Conservation (phyloP, 2,797 vertebrate genomes). For the Scyliorhinus canicula region DNA sequence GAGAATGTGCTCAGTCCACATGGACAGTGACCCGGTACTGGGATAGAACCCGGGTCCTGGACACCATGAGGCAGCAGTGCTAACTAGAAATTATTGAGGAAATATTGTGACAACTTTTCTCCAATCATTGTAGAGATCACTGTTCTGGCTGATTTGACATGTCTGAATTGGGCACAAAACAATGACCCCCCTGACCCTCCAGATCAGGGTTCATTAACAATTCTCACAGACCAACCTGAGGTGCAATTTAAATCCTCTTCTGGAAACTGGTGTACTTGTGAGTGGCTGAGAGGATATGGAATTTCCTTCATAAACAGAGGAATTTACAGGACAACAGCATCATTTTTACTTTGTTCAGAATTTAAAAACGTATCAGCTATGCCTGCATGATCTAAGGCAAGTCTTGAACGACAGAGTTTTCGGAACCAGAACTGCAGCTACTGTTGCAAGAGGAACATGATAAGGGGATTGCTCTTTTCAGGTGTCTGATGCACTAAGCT, state of each 20-base stretch:
- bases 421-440: not conserved
- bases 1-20: too few species aligned
- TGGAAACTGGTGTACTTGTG: not conserved
- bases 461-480: not conserved
- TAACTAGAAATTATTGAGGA: not conserved
- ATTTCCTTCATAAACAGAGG: not conserved
- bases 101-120: not conserved
- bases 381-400: not conserved
- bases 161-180: not conserved
- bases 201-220: not conserved
- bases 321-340: not conserved
- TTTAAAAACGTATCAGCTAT: not conserved
- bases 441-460: not conserved
- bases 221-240: not conserved
- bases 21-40: too few species aligned
- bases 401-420: not conserved
- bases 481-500: not conserved
- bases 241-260: not conserved
- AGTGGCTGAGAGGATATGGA: not conserved
- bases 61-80: too few species aligned
- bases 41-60: too few species aligned
- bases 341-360: not conserved
- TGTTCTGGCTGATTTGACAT: not conserved
- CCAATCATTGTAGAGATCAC: not conserved
- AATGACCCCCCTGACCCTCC: not conserved